These are phyloP conservation scores for Leptothorax acervorum DNA, from an alignment of 2,888 invertebrate species.

Conservation along the genomic window DNA sequence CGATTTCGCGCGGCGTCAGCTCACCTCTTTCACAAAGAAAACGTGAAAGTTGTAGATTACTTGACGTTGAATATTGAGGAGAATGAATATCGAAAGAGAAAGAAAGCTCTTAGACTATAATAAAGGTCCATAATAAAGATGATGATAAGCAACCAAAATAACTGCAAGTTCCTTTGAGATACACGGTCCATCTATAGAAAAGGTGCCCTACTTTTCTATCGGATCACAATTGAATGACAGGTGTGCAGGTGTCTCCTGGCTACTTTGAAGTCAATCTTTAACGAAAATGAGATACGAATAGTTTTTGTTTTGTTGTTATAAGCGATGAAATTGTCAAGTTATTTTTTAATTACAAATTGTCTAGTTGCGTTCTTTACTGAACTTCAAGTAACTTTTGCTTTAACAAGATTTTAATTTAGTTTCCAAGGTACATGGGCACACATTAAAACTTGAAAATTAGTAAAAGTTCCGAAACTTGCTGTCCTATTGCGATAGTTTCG, in stretches of 20 bases:
- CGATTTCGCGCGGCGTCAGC: constrained; percentile 54
- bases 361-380: background rate
- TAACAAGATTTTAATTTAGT: constrained; percentile 8
- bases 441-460: background rate
- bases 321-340: background rate
- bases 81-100: constrained; percentile 48
- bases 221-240: constrained; percentile 30
- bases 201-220: constrained; percentile 10
- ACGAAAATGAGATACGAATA: background rate
- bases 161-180: constrained; percentile 7
- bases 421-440: background rate
- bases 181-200: background rate
- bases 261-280: constrained; percentile 13
- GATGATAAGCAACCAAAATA: constrained; percentile 31
- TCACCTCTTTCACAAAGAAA: constrained; percentile 32
- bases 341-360: constrained; percentile 19
- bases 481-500: background rate
- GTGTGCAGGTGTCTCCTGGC: background rate
- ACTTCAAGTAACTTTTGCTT: background rate
- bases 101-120: background rate
- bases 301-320: background rate
- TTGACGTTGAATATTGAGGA: constrained; percentile 38
- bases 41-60: constrained; percentile 36
- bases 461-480: constrained; percentile 1
- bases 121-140: background rate